phyloP scores from a whole-genome alignment of 2,797 vertebrate genomes.

The Mormyrus proboscirostris region DNA sequence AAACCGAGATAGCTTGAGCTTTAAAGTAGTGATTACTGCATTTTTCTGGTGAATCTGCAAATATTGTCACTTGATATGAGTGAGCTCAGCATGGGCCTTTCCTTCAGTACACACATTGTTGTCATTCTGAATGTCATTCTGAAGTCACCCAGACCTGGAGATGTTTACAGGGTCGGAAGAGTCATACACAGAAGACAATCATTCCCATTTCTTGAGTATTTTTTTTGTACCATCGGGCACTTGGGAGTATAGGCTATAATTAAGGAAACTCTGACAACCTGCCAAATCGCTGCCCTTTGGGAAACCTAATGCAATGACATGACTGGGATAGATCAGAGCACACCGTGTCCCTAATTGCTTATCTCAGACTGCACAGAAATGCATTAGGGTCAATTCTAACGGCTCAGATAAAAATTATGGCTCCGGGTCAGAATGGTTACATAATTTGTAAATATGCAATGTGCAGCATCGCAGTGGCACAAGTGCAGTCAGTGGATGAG shows the following conservation, averaged over 20 bases:
- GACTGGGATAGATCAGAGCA: slow-evolving; percentile 46
- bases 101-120: neutral
- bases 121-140: neutral
- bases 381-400: neutral
- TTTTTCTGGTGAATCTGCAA: neutral
- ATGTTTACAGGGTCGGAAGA: neutral
- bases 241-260: slow-evolving; percentile 51
- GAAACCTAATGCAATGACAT: neutral
- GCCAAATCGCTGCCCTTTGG: neutral
- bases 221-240: slow-evolving; percentile 4
- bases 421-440: neutral
- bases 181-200: slow-evolving; percentile 1
- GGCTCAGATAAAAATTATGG: neutral
- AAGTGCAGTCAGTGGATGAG: neutral
- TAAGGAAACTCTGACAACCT: slow-evolving; percentile 40
- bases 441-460: neutral
- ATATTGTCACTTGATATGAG: neutral
- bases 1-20: neutral
- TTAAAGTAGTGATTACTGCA: neutral
- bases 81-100: neutral
- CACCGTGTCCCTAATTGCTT: slow-evolving; percentile 44
- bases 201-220: neutral
- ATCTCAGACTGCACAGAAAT: neutral
- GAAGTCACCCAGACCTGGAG: neutral
- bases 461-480: neutral